Evolutionary conservation across 1,140 invertebrate genomes (phyloP).

Genomic region (Muscidifurax raptorellus): DNA sequence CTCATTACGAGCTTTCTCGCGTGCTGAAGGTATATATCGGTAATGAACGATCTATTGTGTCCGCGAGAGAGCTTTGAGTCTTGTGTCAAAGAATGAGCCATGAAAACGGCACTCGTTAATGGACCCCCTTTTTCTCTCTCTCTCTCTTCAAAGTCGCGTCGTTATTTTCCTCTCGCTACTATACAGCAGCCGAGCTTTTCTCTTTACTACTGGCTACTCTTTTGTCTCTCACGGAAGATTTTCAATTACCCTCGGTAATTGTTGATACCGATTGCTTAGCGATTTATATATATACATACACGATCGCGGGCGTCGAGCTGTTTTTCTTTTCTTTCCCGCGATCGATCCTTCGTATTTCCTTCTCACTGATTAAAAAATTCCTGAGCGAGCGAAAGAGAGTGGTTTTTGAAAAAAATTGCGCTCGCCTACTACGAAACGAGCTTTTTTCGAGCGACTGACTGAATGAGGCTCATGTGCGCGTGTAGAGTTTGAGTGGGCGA

Average conservation of each 20-base stretch:
- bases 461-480: no score
- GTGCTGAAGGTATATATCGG: constrained; percentile 47
- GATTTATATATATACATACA: constrained; percentile 35
- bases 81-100: constrained; percentile 45
- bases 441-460: neutral
- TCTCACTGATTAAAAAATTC: constrained; percentile 43
- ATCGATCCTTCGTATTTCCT: constrained; percentile 33
- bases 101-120: constrained; percentile 69
- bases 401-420: constrained; percentile 3
- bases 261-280: neutral
- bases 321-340: constrained; percentile 34
- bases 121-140: constrained; percentile 57
- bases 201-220: neutral
- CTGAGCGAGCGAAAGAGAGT: neutral
- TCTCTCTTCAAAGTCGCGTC: neutral
- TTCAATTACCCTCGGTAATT: neutral
- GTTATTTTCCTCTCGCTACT: constrained; percentile 1
- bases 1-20: constrained; percentile 43
- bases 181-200: neutral
- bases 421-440: neutral
- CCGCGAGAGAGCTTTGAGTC: constrained; percentile 15
- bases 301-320: constrained; percentile 28
- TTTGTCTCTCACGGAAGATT: neutral
- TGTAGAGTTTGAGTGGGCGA: neutral
- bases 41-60: constrained; percentile 57